Evolutionary conservation across 2,113 vertebrate species (phyloP).

Genomic region (Pantherophis guttatus): DNA sequence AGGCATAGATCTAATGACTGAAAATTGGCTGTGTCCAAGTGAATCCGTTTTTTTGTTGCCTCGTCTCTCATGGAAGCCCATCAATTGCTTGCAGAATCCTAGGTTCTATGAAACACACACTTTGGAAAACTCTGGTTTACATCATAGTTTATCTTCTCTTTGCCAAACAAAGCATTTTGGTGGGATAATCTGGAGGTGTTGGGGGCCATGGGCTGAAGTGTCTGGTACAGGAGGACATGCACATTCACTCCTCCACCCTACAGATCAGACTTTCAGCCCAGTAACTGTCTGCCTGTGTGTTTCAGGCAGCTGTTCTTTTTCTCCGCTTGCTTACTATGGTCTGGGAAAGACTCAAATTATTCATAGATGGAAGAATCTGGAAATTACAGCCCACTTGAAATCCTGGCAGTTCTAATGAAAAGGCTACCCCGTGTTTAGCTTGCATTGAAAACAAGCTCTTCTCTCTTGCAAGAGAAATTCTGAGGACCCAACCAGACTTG

Average conservation of each 20-base stretch:
- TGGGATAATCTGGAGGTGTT: not conserved
- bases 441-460: not conserved
- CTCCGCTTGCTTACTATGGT: not conserved
- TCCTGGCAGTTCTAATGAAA: not conserved
- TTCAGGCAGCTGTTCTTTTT: not conserved
- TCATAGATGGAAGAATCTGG: not conserved
- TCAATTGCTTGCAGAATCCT: not conserved
- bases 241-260: not conserved
- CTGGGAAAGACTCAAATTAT: not conserved
- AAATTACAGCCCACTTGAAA: not conserved
- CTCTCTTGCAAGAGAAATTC: not conserved
- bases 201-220: not conserved
- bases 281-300: not conserved
- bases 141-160: not conserved
- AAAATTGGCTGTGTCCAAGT: not conserved
- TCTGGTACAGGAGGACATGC: not conserved
- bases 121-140: not conserved
- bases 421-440: not conserved
- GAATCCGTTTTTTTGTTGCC: not conserved
- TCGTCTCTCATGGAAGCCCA: not conserved
- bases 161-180: not conserved
- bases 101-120: not conserved
- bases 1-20: not conserved
- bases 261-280: not conserved
- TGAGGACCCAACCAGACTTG: not conserved